Evolutionary conservation across 2,888 invertebrate genomes (phyloP), one percentile per base, ranked within the genome.

Genomic region (Cosmia trapezina): DNA sequence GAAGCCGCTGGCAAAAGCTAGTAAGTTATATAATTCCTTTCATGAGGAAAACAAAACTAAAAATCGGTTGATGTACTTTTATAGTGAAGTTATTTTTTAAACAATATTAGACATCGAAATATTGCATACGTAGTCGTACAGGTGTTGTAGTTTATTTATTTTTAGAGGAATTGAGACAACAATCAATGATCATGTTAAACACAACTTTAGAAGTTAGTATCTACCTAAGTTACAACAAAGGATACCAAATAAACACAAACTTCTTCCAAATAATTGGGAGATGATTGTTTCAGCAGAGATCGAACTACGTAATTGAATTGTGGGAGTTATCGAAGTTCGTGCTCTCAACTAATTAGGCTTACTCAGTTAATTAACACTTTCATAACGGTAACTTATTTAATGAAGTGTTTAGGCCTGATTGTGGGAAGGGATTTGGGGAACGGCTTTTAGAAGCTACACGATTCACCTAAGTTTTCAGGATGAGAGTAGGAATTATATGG

Each of bases 321-420:
- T 53, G 43, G 14, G 51, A 79, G 67, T 79, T 81, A 74, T 74
- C 61, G 47, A 83, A 83, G 56, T 83, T 71, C 2, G 54, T 57
- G 64, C 57, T 51, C n/a, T 47, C 56, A 62, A 51, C 56, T 82
- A 69, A 81, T 79, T 80, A 71, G 56, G 61, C 60, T 68, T 66
- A 83, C 71, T 83, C 45, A 63, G 62, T 69, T 75, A 45, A 79
- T 75, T 66, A 83, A 63, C 75, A 83, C 67, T 79, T 83, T 70
- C 74, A 79, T 70, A 70, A 78, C 64, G 2, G 54, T 66, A 57
- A 62, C 22, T 80, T 69, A 59, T 63, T 62, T 53, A 56, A 78
- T 63, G 1, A 68, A 68, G 17, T 67, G 22, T 47, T 57, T 43
- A 19, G 17, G 22, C 3, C 4, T 61, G 19, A 45, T 66, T 70